phyloP scores from a whole-genome alignment of 2,797 vertebrate species.

The Lerista edwardsae region DNA sequence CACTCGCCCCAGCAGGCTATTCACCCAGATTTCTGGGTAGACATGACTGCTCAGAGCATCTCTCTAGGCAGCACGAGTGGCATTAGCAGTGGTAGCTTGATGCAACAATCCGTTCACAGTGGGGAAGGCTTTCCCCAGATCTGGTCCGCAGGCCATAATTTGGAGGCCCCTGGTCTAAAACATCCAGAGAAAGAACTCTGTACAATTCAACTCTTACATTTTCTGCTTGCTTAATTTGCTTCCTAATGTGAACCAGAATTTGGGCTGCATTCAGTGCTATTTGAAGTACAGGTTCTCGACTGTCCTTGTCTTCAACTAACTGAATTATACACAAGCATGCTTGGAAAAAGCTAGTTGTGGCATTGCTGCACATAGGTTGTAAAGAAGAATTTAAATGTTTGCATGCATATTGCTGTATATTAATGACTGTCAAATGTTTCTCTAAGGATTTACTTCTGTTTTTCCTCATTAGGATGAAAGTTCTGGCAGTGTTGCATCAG shows the following conservation, averaged over 20 bases:
- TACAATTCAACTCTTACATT: not conserved
- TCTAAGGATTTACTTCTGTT: conserved; percentile 79
- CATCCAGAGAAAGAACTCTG: not conserved
- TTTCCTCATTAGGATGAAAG: conserved; percentile 82
- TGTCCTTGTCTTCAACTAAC: not conserved
- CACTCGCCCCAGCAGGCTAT: too few relatives aligned
- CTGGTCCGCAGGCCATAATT: too few relatives aligned
- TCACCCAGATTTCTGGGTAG: too few relatives aligned
- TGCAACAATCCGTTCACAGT: too few relatives aligned
- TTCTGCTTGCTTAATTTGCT: not conserved
- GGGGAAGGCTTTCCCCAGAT: too few relatives aligned
- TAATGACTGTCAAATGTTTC: conserved; percentile 62
- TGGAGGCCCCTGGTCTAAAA: too few relatives aligned
- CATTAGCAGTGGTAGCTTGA: too few relatives aligned
- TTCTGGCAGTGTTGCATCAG: conserved; percentile 82
- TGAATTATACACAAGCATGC: not conserved
- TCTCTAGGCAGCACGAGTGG: too few relatives aligned
- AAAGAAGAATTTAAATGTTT: conserved; percentile 43
- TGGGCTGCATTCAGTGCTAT: not conserved
- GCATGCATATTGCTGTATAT: conserved; percentile 58
- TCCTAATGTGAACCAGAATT: not conserved
- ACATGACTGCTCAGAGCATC: too few relatives aligned
- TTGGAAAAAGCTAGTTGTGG: not conserved
- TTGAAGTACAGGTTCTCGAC: not conserved
- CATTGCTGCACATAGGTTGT: not conserved